Percentiles rank a stretch among this genome's conserved stretches.
These are phyloP conservation scores for Pteropus alecto DNA, from an alignment of 2,113 vertebrate genomes.

Conservation along the genomic window DNA sequence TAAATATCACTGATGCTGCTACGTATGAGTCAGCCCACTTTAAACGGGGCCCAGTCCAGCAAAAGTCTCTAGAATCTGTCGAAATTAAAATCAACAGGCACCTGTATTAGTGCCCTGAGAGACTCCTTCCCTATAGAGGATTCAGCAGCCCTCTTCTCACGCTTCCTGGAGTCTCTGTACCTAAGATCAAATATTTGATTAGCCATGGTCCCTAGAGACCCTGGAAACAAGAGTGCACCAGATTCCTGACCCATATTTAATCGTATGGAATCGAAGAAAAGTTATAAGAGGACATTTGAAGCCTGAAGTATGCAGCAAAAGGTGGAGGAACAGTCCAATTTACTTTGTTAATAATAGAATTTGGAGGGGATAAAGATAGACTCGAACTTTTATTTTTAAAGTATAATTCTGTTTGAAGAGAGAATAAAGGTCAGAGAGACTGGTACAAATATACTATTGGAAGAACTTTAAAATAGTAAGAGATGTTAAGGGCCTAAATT, in stretches of 20 bases:
- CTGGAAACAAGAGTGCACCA: neutral
- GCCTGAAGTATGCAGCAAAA: neutral
- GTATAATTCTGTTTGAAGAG: neutral
- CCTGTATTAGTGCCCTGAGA: neutral
- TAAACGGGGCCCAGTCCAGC: neutral
- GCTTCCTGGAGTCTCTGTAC: neutral
- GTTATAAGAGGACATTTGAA: neutral
- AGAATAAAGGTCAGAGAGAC: neutral
- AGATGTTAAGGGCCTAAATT: neutral
- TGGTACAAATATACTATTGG: neutral
- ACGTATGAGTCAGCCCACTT: neutral
- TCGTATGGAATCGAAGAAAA: neutral
- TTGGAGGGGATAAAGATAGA: neutral
- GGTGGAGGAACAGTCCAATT: neutral
- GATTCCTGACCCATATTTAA: neutral
- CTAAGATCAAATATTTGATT: neutral
- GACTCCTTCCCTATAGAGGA: neutral
- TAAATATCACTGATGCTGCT: neutral
- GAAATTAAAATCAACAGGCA: neutral
- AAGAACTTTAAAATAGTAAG: neutral
- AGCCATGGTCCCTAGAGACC: neutral
- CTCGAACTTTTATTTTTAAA: neutral
- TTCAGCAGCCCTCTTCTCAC: neutral
- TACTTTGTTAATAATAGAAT: neutral
- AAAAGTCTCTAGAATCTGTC: neutral